Evolutionary conservation across 2,888 invertebrate species (phyloP).

Genomic region (Pharmacophagus antenor): DNA sequence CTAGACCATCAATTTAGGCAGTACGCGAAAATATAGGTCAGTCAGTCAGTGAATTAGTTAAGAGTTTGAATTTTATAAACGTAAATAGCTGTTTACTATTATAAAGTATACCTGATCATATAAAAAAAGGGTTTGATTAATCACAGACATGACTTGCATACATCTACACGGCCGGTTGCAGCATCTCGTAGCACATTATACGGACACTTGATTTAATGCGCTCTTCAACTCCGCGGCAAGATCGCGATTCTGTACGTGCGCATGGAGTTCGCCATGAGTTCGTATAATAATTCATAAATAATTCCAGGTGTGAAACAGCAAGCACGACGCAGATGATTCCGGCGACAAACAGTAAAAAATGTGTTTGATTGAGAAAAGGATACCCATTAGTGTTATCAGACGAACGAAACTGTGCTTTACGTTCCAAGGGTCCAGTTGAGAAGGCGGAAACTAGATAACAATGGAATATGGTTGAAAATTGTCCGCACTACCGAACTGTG

Average conservation of each 20-base stretch:
- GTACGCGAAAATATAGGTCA: no score
- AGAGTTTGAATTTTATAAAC: no score
- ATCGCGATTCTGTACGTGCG: conserved; percentile 48
- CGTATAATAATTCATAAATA: conserved; percentile 44
- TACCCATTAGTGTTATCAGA: conserved; percentile 56
- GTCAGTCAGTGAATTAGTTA: no score
- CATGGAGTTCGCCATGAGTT: conserved; percentile 48
- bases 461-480: conserved; percentile 78
- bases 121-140: background rate
- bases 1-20: no score
- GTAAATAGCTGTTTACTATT: no score
- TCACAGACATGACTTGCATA: background rate
- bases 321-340: conserved; percentile 55
- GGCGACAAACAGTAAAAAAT: conserved; percentile 66
- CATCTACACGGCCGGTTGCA: background rate
- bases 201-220: conserved; percentile 42
- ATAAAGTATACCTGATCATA: background rate
- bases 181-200: conserved; percentile 23
- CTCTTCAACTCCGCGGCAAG: conserved; percentile 56
- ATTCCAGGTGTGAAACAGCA: conserved; percentile 59
- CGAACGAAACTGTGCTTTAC: conserved; percentile 69
- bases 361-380: conserved; percentile 68
- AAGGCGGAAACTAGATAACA: conserved; percentile 62
- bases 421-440: conserved; percentile 66
- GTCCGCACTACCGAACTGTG: conserved; percentile 59